Evolutionary conservation across 2,888 invertebrate species (phyloP).

Genomic region (Rhamphomyia laevipes): DNA sequence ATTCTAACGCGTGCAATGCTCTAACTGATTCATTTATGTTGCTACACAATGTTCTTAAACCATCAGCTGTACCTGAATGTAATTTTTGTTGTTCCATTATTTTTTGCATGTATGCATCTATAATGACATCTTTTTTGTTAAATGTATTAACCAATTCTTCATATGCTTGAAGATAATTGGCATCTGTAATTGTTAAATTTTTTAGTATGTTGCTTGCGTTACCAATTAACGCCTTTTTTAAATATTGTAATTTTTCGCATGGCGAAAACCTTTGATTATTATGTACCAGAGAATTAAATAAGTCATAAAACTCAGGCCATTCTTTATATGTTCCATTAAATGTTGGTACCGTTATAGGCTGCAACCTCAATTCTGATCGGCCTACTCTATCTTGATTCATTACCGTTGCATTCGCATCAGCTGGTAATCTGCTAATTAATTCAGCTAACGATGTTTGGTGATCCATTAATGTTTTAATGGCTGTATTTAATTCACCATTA

Average conservation of each 20-base stretch:
- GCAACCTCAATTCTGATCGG: no score
- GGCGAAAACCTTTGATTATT: background rate
- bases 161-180: slow-evolving; percentile 5
- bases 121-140: slow-evolving; percentile 5
- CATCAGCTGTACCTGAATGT: background rate
- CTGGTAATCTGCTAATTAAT: no score
- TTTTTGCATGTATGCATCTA: slow-evolving; percentile 5
- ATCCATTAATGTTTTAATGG: no score
- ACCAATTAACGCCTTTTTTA: slow-evolving; percentile 2
- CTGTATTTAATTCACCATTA: no score
- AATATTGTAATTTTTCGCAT: slow-evolving; percentile 5
- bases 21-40: background rate
- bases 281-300: background rate
- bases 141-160: background rate
- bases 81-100: slow-evolving; percentile 6
- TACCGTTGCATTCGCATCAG: no score
- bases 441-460: no score
- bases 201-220: slow-evolving; percentile 3
- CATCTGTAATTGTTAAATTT: slow-evolving; percentile 5
- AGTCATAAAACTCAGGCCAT: background rate
- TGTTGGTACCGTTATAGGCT: background rate
- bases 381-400: no score
- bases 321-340: background rate
- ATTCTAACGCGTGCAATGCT: slow-evolving; percentile 4
- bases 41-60: background rate